These are phyloP conservation scores for Ormyrus rosae DNA, from an alignment of 2,888 invertebrate genomes.

Conservation along the genomic window DNA sequence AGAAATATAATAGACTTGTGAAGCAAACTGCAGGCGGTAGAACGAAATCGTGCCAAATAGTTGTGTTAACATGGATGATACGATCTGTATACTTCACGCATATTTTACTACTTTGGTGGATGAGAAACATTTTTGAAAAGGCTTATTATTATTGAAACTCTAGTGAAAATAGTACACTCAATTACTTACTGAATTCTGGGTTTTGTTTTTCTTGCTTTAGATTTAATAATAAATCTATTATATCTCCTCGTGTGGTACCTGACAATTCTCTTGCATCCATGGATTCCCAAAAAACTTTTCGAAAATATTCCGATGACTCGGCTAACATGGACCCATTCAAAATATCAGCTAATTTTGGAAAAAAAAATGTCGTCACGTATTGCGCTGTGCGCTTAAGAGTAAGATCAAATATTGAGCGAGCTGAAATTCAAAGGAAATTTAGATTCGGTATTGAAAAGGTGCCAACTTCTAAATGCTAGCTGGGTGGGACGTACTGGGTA, in stretches of 20 bases:
- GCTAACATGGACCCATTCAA: constrained; percentile 58
- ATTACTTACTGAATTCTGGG: constrained; percentile 62
- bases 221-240: constrained; percentile 66
- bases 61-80: too few species aligned
- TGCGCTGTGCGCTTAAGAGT: neutral
- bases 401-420: constrained; percentile 14
- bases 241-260: constrained; percentile 65
- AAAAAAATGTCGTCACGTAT: constrained; percentile 64
- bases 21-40: too few species aligned
- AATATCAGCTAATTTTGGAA: constrained; percentile 59
- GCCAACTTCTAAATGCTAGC: too few species aligned
- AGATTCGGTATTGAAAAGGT: too few species aligned
- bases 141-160: too few species aligned
- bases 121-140: too few species aligned
- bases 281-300: constrained; percentile 67
- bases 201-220: constrained; percentile 63
- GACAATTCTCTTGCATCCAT: constrained; percentile 63
- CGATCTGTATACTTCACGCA: too few species aligned
- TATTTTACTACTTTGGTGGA: too few species aligned
- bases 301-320: constrained; percentile 61
- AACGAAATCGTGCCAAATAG: too few species aligned
- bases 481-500: too few species aligned
- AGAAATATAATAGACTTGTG: too few species aligned
- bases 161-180: too few species aligned
- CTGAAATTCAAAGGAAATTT: neutral